Evolutionary conservation across 37 sponge, comb jelly and placozoan species (phyloP).

Genomic region (Aplysina aerophoba): DNA sequence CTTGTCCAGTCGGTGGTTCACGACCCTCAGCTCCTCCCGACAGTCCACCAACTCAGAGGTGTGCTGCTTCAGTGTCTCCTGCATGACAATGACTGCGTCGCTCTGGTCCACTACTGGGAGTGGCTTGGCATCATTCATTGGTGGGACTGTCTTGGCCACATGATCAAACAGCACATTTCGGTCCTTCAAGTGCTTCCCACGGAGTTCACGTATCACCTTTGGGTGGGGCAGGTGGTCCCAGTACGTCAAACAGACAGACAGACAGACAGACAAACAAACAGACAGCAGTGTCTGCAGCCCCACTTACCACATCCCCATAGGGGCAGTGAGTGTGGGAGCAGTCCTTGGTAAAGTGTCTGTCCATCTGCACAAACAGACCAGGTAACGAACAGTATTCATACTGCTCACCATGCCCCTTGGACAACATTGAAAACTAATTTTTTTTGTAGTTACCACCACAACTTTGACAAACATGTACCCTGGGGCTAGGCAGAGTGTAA

Average conservation of each 20-base stretch:
- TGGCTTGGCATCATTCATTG: background rate
- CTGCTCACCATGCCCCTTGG: background rate
- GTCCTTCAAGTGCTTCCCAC: slow-evolving; percentile 1
- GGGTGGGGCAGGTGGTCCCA: background rate
- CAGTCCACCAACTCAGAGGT: background rate
- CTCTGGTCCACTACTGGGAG: background rate
- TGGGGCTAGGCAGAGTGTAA: background rate
- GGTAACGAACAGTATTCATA: background rate
- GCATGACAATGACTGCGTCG: background rate
- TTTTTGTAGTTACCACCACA: no score
- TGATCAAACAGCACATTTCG: background rate
- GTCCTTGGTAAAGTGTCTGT: background rate
- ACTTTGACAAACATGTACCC: no score
- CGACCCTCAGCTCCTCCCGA: background rate
- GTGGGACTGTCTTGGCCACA: background rate
- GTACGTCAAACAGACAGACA: background rate
- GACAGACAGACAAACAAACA: background rate
- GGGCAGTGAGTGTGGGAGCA: background rate
- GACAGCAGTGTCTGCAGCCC: background rate
- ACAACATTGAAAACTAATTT: no score
- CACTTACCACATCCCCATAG: slow-evolving; percentile 5
- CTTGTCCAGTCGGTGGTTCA: background rate
- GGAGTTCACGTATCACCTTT: background rate
- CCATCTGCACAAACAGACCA: background rate
- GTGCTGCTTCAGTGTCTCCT: background rate